Conservation (phyloP, 2,113 vertebrate species). For the Isurus oxyrinchus region DNA sequence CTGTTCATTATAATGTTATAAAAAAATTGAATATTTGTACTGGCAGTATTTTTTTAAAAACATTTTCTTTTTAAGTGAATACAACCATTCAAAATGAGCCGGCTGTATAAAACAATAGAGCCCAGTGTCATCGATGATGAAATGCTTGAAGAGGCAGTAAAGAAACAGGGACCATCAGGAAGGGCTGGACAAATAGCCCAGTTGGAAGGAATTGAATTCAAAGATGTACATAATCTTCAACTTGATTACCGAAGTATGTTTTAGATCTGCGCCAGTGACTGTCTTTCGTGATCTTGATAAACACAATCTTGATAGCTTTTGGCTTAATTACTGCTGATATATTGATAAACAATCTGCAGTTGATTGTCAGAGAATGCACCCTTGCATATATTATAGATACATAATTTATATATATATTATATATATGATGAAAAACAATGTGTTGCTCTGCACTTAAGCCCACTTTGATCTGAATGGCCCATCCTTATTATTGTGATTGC, state of each 20-base stretch:
- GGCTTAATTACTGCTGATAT: not conserved
- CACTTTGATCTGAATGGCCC: not conserved
- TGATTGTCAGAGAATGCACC: not conserved
- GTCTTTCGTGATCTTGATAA: not conserved
- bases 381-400: not conserved
- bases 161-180: constrained; percentile 57
- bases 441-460: not conserved
- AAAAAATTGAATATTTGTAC: not conserved
- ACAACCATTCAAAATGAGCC: constrained; percentile 51
- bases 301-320: not conserved
- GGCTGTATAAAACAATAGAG: constrained; percentile 46
- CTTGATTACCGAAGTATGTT: constrained; percentile 74
- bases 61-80: not conserved
- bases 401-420: not conserved
- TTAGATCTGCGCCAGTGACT: constrained; percentile 19
- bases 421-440: not conserved
- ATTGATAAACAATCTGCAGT: not conserved
- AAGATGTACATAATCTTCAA: constrained; percentile 60
- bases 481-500: not conserved
- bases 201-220: constrained; percentile 56
- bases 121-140: constrained; percentile 66
- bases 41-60: not conserved
- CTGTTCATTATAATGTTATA: not conserved
- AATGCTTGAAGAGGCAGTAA: constrained; percentile 60
- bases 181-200: constrained; percentile 51